Conservation (phyloP, 2,888 invertebrate species). For the Onchidella celtica region DNA sequence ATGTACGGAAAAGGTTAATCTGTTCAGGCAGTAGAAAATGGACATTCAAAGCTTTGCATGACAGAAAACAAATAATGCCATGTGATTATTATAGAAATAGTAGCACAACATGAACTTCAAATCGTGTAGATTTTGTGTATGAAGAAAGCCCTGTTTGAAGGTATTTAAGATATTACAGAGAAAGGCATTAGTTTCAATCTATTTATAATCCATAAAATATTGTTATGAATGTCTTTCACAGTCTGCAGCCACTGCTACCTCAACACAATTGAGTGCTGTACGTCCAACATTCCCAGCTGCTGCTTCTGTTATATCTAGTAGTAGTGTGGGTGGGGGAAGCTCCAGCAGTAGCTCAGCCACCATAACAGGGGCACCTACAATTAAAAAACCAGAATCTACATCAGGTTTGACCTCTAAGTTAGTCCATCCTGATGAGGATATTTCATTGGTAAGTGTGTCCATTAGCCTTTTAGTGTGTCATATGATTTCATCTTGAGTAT, state of each 20-base stretch:
- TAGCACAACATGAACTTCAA: too few relatives aligned
- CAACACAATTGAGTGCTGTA: constrained; percentile 40
- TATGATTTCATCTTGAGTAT: constrained; percentile 19
- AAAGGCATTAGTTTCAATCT: too few relatives aligned
- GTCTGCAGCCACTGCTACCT: constrained; percentile 12
- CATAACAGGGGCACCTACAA: constrained; percentile 76
- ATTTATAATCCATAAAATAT: too few relatives aligned
- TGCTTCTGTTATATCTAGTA: constrained; percentile 56
- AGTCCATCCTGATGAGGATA: constrained; percentile 79
- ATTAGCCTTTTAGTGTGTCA: not conserved
- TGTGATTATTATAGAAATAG: too few relatives aligned
- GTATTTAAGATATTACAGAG: too few relatives aligned
- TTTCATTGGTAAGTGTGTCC: constrained; percentile 77
- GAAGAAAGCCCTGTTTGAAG: too few relatives aligned
- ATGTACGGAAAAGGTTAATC: too few relatives aligned
- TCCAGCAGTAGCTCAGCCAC: constrained; percentile 62
- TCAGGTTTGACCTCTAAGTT: constrained; percentile 78
- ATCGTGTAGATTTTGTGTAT: too few relatives aligned
- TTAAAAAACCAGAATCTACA: constrained; percentile 78
- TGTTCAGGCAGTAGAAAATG: too few relatives aligned
- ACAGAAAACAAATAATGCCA: too few relatives aligned
- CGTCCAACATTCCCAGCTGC: constrained; percentile 76
- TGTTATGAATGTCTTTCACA: not conserved
- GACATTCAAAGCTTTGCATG: too few relatives aligned
- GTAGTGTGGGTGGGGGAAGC: not conserved